Percentiles rank a stretch among this genome's conserved stretches.
Evolutionary conservation across 2,888 invertebrate species (phyloP).

Genomic region (Patella caerulea): DNA sequence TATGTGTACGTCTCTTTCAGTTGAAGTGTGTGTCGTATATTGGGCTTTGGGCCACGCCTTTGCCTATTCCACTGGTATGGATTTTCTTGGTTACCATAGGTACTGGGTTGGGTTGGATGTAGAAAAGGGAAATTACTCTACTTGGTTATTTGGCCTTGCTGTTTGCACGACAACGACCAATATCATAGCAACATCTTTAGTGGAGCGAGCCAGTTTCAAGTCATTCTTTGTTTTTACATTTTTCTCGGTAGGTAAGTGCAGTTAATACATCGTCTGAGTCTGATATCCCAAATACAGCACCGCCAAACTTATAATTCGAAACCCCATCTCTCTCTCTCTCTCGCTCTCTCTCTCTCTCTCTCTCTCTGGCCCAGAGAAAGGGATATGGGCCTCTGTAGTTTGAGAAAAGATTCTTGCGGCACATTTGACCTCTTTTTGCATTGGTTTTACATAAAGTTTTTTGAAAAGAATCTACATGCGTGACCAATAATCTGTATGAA

Average conservation of each 20-base stretch:
- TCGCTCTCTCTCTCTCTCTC: too few species aligned
- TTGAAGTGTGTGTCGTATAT: background rate
- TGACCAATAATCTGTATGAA: too few species aligned
- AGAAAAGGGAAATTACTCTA: background rate
- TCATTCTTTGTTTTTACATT: background rate
- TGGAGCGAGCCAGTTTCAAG: background rate
- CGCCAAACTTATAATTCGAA: too few species aligned
- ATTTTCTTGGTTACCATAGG: background rate
- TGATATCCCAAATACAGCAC: too few species aligned
- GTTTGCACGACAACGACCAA: background rate
- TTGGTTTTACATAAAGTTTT: too few species aligned
- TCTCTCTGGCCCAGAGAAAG: too few species aligned
- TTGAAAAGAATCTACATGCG: too few species aligned
- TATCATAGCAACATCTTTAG: conserved; percentile 3
- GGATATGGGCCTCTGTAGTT: too few species aligned
- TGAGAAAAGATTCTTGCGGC: too few species aligned
- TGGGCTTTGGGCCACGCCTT: background rate
- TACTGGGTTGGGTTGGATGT: background rate
- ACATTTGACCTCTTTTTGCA: too few species aligned
- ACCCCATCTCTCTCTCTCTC: too few species aligned
- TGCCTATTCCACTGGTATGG: background rate
- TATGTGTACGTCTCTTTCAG: background rate
- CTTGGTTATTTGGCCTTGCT: background rate
- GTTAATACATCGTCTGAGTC: too few species aligned
- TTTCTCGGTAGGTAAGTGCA: background rate